Evolutionary conservation across 2,888 invertebrate species (phyloP), one percentile per base, ranked within the genome.

Genomic region (Drosophila cognata): DNA sequence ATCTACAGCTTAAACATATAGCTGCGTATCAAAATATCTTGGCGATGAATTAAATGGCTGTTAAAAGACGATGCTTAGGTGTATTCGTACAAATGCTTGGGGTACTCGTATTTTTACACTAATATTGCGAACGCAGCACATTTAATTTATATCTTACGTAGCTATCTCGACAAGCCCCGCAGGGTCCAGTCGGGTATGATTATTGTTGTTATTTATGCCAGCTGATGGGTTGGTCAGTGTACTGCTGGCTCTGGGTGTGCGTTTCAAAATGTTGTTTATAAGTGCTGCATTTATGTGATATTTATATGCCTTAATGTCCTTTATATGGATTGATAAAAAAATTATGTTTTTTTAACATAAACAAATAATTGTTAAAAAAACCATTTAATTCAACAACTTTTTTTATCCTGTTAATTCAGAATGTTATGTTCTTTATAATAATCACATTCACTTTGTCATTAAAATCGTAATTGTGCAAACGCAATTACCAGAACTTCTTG

Each of bases 141-240:
- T 85, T 82, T 81, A 84, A 75, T 80, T 79, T 55, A 63, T 80
- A 79, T 74, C 79, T 86, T 84, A 71, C 72, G 31, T 16, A 51
- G 72, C 28, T 33, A 48, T 56, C 69, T 38, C 18, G 43, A 55
- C 46, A 41, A 25, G 46, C 51, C 48, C 21, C 36, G 10, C 6
- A 48, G 29, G 21, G 41, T 41, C 50, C 29, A 31, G 38, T 28
- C 38, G 48, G 16, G 6, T 28, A 56, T 59, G 51, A 57, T 48
- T 74, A 53, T 63, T 64, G 60, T 21, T 58, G 36, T 33, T 63
- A 33, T 68, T 65, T 61, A 53, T 58, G 60, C 33, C 18, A 62
- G 50, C 52, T 60, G 18, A 18, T 52, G 35, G 68, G 53, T 71
- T 75, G 73, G 68, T 61, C 78, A 78, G 41, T 71, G 59, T 16